Percentiles rank a stretch among this genome's conserved stretches.
Evolutionary conservation across 2,113 vertebrate genomes (phyloP).

Genomic region (Circaetus gallicus): DNA sequence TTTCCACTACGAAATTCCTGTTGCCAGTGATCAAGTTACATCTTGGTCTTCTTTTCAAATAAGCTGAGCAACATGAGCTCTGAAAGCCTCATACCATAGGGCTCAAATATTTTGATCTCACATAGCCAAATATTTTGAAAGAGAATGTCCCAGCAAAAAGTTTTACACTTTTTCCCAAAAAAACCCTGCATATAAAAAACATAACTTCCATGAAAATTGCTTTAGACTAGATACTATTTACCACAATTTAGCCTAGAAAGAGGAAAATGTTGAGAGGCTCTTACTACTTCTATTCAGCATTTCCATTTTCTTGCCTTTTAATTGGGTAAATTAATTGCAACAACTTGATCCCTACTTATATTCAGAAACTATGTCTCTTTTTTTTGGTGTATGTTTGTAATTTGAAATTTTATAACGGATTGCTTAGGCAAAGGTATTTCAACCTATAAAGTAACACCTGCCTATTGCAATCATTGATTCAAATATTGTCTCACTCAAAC

Average conservation of each 20-base stretch:
- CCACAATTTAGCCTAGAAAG: neutral
- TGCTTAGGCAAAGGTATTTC: neutral
- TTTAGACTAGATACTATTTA: neutral
- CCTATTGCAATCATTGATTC: neutral
- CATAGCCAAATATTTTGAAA: neutral
- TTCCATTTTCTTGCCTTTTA: neutral
- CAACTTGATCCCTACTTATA: neutral
- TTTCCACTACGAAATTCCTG: neutral
- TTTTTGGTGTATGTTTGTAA: neutral
- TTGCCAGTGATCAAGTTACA: neutral
- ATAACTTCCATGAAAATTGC: neutral
- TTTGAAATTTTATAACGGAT: neutral
- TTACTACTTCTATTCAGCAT: neutral
- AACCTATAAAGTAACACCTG: neutral
- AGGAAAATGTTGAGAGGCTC: neutral
- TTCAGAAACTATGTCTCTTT: neutral
- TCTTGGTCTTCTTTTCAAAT: neutral
- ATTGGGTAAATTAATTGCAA: neutral
- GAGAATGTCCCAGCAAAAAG: neutral
- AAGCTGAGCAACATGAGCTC: neutral
- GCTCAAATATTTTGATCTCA: neutral
- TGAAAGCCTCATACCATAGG: neutral
- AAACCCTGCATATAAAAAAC: accelerated
- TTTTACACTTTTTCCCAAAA: neutral
- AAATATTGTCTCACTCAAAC: neutral